Evolutionary conservation across 2,888 invertebrate species (phyloP), one percentile per base, ranked within the genome.

Genomic region (Anoplius nigerrimus): DNA sequence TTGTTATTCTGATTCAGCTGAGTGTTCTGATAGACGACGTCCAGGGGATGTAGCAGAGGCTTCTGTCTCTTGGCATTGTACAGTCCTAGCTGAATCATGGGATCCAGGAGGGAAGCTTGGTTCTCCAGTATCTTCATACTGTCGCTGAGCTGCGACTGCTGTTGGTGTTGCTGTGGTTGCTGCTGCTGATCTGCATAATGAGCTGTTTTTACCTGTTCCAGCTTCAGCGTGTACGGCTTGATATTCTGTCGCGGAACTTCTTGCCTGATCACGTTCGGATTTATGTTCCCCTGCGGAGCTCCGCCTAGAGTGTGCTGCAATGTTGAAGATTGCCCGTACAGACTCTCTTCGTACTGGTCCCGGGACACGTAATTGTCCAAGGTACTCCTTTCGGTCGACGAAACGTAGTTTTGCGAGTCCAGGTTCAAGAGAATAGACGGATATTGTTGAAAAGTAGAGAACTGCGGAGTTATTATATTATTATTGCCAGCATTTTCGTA

Each of bases 171-270:
- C 0, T 64, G 24, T n/a, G n/a, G 11, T 64, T 51, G 13, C 52
- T 52, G 18, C 18, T 16, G 3, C 2, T 24, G 8, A 21, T 52
- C 24, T 4, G 16, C 3, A 24, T n/a, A 52, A 27, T 43, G 13
- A 24, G 15, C 16, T 64, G 64, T 13, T 64, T 34, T 16, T 21
- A 21, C 13, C 20, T 60, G 46, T 62, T 54, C 15, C 21, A 8
- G 18, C 15, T 18, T 57, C 3, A 52, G n/a, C 16, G 42, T 16
- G 21, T 65, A 59, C 0, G 59, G 4, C 18, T 59, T 64, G 8
- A 24, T 43, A 2, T 15, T 45, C 4, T 62, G 34, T 45, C 18
- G 53, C 42, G 42, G 21, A 0, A 34, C 4, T 48, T 66, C 66
- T 5, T 55, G 61, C 0, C 48, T 55, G 15, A 55, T 13, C 0